These are phyloP conservation scores for Microplitis demolitor DNA, from an alignment of 1,140 invertebrate genomes.

Conservation along the genomic window DNA sequence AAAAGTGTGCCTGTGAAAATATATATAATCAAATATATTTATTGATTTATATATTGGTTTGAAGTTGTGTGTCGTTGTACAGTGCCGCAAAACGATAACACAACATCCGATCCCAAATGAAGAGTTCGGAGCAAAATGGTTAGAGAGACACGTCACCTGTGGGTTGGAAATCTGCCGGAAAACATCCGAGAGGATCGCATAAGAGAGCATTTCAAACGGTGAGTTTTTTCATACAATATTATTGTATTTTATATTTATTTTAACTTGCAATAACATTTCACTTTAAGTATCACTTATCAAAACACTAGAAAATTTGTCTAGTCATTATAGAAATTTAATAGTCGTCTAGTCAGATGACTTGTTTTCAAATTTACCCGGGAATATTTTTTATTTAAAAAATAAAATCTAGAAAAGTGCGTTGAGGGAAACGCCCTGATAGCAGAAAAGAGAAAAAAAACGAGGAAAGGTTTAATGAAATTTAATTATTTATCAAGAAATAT, in stretches of 20 bases:
- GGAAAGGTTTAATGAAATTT: background rate
- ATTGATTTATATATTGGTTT: conserved; percentile 30
- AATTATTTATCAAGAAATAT: too few species aligned
- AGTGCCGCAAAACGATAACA: conserved; percentile 63
- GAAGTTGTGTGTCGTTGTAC: conserved; percentile 63
- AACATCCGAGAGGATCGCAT: conserved; percentile 95
- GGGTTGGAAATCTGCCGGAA: conserved; percentile 99
- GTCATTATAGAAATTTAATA: too few species aligned
- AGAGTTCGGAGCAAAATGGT: conserved; percentile 90
- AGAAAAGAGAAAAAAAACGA: background rate
- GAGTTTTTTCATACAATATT: conserved; percentile 55
- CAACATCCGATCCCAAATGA: conserved; percentile 71
- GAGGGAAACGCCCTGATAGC: background rate
- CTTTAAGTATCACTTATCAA: background rate
- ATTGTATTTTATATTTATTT: too few species aligned
- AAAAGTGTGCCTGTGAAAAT: background rate
- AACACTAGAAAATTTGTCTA: too few species aligned
- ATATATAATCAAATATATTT: background rate
- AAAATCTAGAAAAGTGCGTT: background rate
- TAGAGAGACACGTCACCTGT: conserved; percentile 99
- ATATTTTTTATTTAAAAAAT: too few species aligned
- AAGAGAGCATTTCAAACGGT: conserved; percentile 97
- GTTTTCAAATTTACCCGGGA: too few species aligned
- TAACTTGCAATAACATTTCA: background rate
- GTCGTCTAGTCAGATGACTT: too few species aligned